Base-by-base conservation (phyloP, 1,140 invertebrate species). In the Drosophila nannoptera region DNA sequence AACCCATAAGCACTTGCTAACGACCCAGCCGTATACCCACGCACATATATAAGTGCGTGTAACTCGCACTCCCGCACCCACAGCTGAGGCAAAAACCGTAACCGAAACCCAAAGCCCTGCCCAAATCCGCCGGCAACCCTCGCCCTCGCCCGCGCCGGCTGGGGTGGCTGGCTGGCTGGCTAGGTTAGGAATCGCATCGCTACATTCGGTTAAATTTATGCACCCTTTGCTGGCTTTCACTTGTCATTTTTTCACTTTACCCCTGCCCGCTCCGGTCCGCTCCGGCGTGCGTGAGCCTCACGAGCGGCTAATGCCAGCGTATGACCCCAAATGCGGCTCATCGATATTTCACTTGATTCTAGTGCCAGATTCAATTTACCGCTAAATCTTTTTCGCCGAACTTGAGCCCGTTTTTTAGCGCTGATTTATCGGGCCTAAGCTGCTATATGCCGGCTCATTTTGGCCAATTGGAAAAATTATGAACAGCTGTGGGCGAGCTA, bases 181-280 rank as follows among this genome's bases (percentile, higher is more conserved):
- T 70, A 16, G 68, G 61, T 40, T 70, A 69, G 75, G 84, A 83
- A 83, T 80, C 84, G 84, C 78, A 80, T 76, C 68, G 73, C 65
- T 83, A 83, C 78, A 83, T 83, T 80, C 86, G 43, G 76, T 77
- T 76, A 84, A 84, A 84, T 84, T 84, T 84, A 84, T 84, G 80
- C 80, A 84, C 80, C 80, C 80, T 77, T 71, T 71, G 67, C 16
- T 54, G 55, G 33, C 76, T 29, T 67, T 53, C 76, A 84, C 80
- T 84, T 84, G 80, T 84, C 80, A 62, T 69, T 80, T 84, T 80
- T 84, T 83, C 82, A 53, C 40, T 16, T 46, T 58, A 38, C 52
- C 45, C 22, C 43, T 52, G 22, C 3, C 22, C 3, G 22, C 22
- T 22, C 22, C 22, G 22, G 22, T 1, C 22, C 22, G 22, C 22